Base-by-base conservation (phyloP, 2,888 invertebrate species). In the Elaeidobius kamerunicus region DNA sequence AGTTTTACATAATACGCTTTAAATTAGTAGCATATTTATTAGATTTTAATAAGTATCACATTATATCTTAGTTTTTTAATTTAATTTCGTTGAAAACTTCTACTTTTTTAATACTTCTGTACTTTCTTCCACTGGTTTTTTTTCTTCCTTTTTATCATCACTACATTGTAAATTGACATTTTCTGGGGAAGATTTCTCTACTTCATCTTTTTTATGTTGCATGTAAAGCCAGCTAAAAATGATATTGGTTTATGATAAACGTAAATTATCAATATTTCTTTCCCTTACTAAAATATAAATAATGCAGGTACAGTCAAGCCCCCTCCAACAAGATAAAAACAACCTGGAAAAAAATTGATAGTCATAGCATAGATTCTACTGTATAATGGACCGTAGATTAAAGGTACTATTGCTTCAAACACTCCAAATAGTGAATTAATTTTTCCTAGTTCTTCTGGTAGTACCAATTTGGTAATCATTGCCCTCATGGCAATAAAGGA, bases 401-500 rank as follows among this genome's bases (percentile, higher is more conserved):
- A 52, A 2, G 68, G 69, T 49, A 69, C 65, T 4, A 68, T 44
- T 7, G 70, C 67, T 54, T 71, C 71, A 36, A 64, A 66, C 2
- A 70, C 62, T 3, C 69, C 69, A 58, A 70, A 67, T 12, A 72
- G 47, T 1, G 71, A 70, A 55, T 69, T 69, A 27, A 80, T 76
- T 71, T 79, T 79, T 75, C 80, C 80, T 57, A 80, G 71, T 74
- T 81, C 80, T 56, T 78, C 76, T 3, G 72, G 64, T n/a, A 77
- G 71, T 4, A 80, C 80, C 52, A 76, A 72, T 61, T 81, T 81
- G 0, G 78, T 76, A 1, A 78, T 78, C 46, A 80, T 76, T 1
- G 80, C 78, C 47, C 80, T 70, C 46, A 80, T 72, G 1, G 79
- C 78, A 19, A 79, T 78, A 17, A 79, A 68, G 0, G 78, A 76